Evolutionary conservation across 2,113 vertebrate species (phyloP).

Genomic region (Aphyosemion australe): DNA sequence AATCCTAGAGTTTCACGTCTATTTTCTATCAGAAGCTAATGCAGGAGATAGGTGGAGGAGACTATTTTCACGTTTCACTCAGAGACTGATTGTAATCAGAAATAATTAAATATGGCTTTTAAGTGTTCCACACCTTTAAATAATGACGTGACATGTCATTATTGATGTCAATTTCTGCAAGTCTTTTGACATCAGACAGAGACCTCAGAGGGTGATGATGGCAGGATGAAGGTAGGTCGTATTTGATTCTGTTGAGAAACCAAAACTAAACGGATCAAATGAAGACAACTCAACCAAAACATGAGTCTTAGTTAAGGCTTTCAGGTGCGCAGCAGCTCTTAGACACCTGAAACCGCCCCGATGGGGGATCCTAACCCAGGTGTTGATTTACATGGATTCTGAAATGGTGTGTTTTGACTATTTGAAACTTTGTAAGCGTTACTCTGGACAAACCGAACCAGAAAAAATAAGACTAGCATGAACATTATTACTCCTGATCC

Average conservation of each 20-base stretch:
- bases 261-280: neutral
- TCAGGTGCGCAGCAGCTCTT: neutral
- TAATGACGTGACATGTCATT: no score
- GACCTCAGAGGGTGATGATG: neutral
- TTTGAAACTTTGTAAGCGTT: neutral
- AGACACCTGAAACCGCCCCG: conserved; percentile 3
- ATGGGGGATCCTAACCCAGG: conserved; percentile 5
- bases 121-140: no score
- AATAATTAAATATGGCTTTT: no score
- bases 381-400: conserved; percentile 1
- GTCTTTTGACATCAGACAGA: neutral
- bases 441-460: neutral
- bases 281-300: neutral
- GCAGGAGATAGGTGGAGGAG: no score
- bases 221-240: neutral
- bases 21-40: no score
- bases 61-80: no score
- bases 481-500: conserved; percentile 18
- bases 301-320: neutral
- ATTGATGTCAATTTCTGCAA: neutral
- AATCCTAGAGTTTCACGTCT: no score
- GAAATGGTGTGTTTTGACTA: neutral
- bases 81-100: no score
- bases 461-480: no score
- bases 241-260: neutral